Evolutionary conservation across 1,140 invertebrate species (phyloP), one percentile per base, ranked within the genome.

Genomic region (Zeugodacus cucurbitae): DNA sequence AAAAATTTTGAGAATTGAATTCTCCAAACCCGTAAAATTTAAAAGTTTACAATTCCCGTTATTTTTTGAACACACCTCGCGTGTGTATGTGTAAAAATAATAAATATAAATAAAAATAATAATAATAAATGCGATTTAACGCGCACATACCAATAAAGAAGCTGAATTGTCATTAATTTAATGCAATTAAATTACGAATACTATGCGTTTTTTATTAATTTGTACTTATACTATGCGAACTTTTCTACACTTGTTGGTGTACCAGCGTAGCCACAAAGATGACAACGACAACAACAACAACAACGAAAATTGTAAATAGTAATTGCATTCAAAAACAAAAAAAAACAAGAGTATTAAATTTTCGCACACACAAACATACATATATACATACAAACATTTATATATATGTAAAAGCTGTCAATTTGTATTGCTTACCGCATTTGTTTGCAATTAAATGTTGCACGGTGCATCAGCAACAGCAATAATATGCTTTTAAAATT

Each of bases 401-500:
- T 1, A 0, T 32, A 32, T 17, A 67, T 54, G 20, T 70, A 20
- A 5, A 41, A 48, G 10, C 29, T 10, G 74, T 48, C 34, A 82
- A 29, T 82, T 44, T 44, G 41, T 26, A 29, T 54, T 54, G 74
- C 48, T 82, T 82, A 48, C 8, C 41, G 74, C 41, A 29, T 82
- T 82, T 82, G 37, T 20, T 37, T 48, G 74, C 74, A 82, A 82
- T 48, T 82, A 48, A 82, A 82, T 17, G 41, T 29, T 82, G 74
- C n/a, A 7, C 41, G 14, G 26, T 48, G 74, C 74, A 54, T 48
- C 74, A 82, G 26, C 74, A 44, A 48, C 44, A 48, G 6, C 74
- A 82, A 29, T n/a, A 82, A 48, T n/a, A 82, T 54, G 20, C 22
- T 32, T 74, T 41, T n/a, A 74, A 74, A 74, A 74, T 74, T 37